Evolutionary conservation across 2,797 vertebrate species (phyloP).

Genomic region (Hybognathus amarus): DNA sequence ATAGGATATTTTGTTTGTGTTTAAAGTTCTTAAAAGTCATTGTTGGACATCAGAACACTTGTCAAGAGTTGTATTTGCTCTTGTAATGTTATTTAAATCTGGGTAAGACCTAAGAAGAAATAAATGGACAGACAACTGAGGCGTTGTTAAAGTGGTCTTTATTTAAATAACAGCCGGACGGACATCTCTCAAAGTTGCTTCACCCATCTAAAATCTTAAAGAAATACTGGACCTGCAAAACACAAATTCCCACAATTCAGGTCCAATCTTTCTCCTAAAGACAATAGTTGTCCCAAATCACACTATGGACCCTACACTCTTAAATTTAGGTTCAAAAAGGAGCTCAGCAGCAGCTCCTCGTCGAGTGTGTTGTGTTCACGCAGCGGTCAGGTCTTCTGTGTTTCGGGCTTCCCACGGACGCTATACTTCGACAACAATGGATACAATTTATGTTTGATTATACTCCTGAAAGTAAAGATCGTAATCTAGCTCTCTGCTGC

Average conservation of each 20-base stretch:
- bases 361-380: too few relatives aligned
- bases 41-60: constrained; percentile 93
- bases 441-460: too few relatives aligned
- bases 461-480: too few relatives aligned
- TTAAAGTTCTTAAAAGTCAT: constrained; percentile 87
- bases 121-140: constrained; percentile 70
- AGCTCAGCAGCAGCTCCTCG: too few relatives aligned
- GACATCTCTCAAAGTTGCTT: constrained; percentile 40
- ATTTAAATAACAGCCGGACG: constrained; percentile 22
- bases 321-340: not conserved
- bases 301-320: not conserved
- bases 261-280: not conserved
- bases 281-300: not conserved
- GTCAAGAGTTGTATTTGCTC: constrained; percentile 89
- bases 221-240: constrained; percentile 92
- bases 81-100: constrained; percentile 96
- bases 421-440: too few relatives aligned
- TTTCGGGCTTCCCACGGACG: too few relatives aligned
- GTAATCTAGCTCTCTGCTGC: too few relatives aligned
- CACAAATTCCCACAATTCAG: constrained; percentile 10
- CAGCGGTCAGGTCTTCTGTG: too few relatives aligned
- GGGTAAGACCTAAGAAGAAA: constrained; percentile 93
- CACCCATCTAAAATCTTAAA: constrained; percentile 93
- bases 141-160: constrained; percentile 61
- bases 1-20: constrained; percentile 90